Conservation (phyloP, 92 coral and sea anemone genomes). For the Phenganax subtilis region DNA sequence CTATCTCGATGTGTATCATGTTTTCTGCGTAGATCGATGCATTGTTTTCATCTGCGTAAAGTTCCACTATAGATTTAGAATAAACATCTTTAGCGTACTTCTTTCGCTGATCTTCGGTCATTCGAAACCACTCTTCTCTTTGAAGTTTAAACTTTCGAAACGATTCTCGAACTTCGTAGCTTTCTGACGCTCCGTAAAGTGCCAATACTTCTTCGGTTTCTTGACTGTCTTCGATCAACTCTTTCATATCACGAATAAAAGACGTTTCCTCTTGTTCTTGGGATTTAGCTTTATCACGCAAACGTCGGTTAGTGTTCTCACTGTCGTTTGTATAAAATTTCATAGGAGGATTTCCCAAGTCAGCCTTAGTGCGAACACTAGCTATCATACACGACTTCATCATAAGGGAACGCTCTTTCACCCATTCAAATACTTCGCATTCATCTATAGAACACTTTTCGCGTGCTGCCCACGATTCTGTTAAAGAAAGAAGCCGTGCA, state of each 20-base stretch:
- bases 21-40: background rate
- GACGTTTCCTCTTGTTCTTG: slow-evolving; percentile 27
- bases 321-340: slow-evolving; percentile 52
- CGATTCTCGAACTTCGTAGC: slow-evolving; percentile 22
- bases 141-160: slow-evolving; percentile 15
- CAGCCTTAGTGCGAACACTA: slow-evolving; percentile 45
- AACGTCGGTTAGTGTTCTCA: slow-evolving; percentile 19
- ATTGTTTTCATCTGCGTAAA: slow-evolving; percentile 21
- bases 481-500: slow-evolving; percentile 19
- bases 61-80: slow-evolving; percentile 18
- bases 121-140: slow-evolving; percentile 19
- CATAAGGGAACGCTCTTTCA: slow-evolving; percentile 30
- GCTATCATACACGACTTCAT: slow-evolving; percentile 55
- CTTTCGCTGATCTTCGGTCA: slow-evolving; percentile 29
- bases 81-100: slow-evolving; percentile 5
- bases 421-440: slow-evolving; percentile 16
- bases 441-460: background rate
- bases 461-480: slow-evolving; percentile 29
- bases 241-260: slow-evolving; percentile 34
- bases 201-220: slow-evolving; percentile 37
- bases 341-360: slow-evolving; percentile 49
- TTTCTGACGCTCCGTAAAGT: slow-evolving; percentile 24
- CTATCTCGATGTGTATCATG: background rate
- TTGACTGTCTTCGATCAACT: slow-evolving; percentile 39
- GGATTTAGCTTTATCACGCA: slow-evolving; percentile 22